Base-by-base conservation (phyloP, 2,888 invertebrate genomes). In the Agrotis clavis region DNA sequence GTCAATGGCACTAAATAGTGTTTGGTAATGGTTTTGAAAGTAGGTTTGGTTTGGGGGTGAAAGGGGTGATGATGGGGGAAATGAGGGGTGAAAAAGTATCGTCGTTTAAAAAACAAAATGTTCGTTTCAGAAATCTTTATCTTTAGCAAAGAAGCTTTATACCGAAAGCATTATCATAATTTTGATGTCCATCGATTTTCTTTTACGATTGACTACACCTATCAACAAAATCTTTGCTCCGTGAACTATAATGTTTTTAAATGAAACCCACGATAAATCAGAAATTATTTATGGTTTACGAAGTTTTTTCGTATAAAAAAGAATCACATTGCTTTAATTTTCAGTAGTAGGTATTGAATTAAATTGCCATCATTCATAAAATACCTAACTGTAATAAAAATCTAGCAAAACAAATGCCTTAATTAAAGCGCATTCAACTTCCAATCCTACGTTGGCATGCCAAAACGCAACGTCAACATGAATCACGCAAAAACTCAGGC, bases 401-500 rank as follows among this genome's bases (percentile, higher is more conserved):
- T 21, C 0, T 6, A 2, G 5, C n/a, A 14, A 71, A 54, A 18
- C 18, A 1, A 7, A n/a, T 2, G n/a, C 1, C 45, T 41, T 30
- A 35, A 18, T 30, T 19, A 11, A 35, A 71, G 14, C n/a, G n/a
- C n/a, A 14, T 21, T 21, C 14, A 56, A 35, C 30, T 45, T 2
- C 5, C 25, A 56, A 30, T n/a, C 4, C 50, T 30, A n/a, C 25
- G 35, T 57, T 16, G 4, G 7, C 50, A 18, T 13, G n/a, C 30
- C 19, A 77, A 35, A 45, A 47, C 35, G 9, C 35, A 70, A 19
- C 19, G 14, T 0, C 13, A 18, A 18, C 13, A 61, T 68, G 69
- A 60, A 68, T 79, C 65, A 79, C 25, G 0, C 13, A 57, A 57
- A 66, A 57, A 13, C 25, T 68, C 64, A 67, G 63, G 79, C 73